Evolutionary conservation across 23 tunicate genomes (phyloP).

Genomic region (Ascidia mentula): DNA sequence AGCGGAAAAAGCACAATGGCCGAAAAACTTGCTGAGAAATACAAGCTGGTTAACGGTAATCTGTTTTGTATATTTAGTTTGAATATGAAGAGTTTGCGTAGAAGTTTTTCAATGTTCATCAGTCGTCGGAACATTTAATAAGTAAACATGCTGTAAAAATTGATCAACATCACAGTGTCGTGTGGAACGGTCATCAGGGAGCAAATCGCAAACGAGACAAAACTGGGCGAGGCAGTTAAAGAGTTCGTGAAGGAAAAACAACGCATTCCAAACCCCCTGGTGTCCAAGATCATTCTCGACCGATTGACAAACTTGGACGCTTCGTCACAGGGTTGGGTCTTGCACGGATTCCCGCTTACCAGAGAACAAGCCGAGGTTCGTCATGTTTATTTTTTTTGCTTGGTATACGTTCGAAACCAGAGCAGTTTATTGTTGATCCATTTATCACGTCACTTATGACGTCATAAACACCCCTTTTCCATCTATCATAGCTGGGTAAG

Average conservation of each 20-base stretch:
- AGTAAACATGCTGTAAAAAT: no score
- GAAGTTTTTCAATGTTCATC: no score
- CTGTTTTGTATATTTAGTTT: no score
- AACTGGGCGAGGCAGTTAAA: slow-evolving; percentile 60
- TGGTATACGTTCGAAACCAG: no score
- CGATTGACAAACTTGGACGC: slow-evolving; percentile 80
- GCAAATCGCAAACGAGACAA: slow-evolving; percentile 74
- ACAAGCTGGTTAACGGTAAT: slow-evolving; percentile 79
- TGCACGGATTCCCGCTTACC: slow-evolving; percentile 86
- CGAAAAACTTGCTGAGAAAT: slow-evolving; percentile 64
- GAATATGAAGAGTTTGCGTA: no score
- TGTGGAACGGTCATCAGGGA: slow-evolving; percentile 81
- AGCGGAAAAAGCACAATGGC: slow-evolving; percentile 78
- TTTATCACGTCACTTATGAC: no score
- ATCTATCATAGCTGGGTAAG: no score
- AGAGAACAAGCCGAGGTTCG: slow-evolving; percentile 92
- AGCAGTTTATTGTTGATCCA: no score
- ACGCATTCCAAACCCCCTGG: slow-evolving; percentile 58
- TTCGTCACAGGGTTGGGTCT: slow-evolving; percentile 86
- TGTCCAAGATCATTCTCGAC: slow-evolving; percentile 53
- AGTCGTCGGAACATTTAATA: no score
- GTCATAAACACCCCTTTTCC: no score
- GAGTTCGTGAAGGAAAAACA: slow-evolving; percentile 35
- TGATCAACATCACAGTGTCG: slow-evolving; percentile 57
- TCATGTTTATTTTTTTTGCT: no score